Evolutionary conservation across 2,113 vertebrate genomes (phyloP), one percentile per base, ranked within the genome.

Genomic region (Dasypus novemcinctus): DNA sequence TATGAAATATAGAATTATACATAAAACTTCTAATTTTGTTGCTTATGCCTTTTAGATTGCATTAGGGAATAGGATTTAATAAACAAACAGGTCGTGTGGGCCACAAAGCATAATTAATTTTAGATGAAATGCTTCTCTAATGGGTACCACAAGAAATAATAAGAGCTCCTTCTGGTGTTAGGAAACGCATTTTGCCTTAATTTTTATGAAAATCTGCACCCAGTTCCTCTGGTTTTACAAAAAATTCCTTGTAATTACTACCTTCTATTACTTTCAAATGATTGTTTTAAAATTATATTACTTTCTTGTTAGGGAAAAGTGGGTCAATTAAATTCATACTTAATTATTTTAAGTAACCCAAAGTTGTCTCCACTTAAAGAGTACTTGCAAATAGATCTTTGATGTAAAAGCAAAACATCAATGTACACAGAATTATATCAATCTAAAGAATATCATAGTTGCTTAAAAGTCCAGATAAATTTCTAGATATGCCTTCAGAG

Each of bases 21-120:
- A 86, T 33, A 91, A 49, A 12, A 64, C 25, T 87, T 96, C 27
- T 74, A 52, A 82, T 69, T 94, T 46, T 93, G 27, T 74, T 71
- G 17, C 6, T 90, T 79, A 36, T 80, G 36, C 5, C 33, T 80
- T 83, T 83, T 76, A 90, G 27, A 57, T 75, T 86, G 7, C 68
- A 90, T 76, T 54, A 84, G 36, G 17, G 33, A 57, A 64, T 10
- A 74, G 1, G 12, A 29, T 74, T 95, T 94, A 96, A 74, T 88
- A 79, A 91, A 54, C 2, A 54, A 87, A 31, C 7, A 79, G 8
- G 7, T 69, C 72, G 36, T 54, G 13, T 59, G 68, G 61, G 49
- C 43, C 38, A 72, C n/a, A 91, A 83, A 83, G 41, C 29, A 83
- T n/a, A 82, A 91, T 90, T 92, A 95, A 74, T 96, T 96, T 94